Conservation (phyloP, 2,888 invertebrate species). For the Eulithis prunata region DNA sequence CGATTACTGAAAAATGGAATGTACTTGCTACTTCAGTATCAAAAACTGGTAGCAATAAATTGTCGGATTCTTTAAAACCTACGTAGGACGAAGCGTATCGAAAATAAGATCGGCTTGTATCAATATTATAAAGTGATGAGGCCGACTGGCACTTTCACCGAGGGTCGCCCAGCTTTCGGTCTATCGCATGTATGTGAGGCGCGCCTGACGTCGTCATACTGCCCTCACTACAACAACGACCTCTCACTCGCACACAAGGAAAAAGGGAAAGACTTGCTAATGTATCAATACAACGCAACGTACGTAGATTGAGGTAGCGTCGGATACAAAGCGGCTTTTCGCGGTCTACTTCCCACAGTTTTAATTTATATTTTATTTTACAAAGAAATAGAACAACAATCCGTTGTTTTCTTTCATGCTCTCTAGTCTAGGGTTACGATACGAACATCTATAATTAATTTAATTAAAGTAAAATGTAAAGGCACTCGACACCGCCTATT, state of each 20-base stretch:
- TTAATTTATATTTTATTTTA: constrained; percentile 53
- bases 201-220: constrained; percentile 52
- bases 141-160: constrained; percentile 77
- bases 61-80: constrained; percentile 10
- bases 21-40: not conserved
- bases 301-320: constrained; percentile 48
- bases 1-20: constrained; percentile 4
- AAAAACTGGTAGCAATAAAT: constrained; percentile 17
- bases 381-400: constrained; percentile 63
- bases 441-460: constrained; percentile 11
- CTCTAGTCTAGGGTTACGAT: constrained; percentile 37
- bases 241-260: constrained; percentile 62
- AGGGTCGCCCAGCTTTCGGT: constrained; percentile 71
- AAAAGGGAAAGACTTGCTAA: constrained; percentile 55
- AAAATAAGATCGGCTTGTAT: constrained; percentile 43
- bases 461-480: not conserved
- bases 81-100: constrained; percentile 30
- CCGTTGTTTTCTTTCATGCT: constrained; percentile 48
- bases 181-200: constrained; percentile 60
- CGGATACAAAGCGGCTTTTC: constrained; percentile 53
- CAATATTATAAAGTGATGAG: constrained; percentile 51
- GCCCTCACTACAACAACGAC: constrained; percentile 26
- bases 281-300: constrained; percentile 44
- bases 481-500: not conserved
- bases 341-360: constrained; percentile 75